Evolutionary conservation across 2,113 vertebrate species (phyloP).

Genomic region (Sceloporus tristichus): DNA sequence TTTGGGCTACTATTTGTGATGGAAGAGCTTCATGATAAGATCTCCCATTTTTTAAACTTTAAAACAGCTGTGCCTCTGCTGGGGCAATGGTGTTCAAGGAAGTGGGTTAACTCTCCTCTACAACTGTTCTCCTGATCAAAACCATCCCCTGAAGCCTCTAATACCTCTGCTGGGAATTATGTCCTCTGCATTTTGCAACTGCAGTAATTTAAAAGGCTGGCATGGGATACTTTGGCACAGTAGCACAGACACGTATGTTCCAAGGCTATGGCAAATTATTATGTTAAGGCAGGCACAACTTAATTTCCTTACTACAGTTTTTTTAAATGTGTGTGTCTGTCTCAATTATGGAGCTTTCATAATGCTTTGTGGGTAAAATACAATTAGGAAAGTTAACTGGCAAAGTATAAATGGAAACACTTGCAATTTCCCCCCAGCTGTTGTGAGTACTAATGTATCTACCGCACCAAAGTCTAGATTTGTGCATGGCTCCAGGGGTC

Average conservation of each 20-base stretch:
- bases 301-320: slow-evolving; percentile 38
- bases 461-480: slow-evolving; percentile 72
- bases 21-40: background rate
- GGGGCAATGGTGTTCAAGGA: no score
- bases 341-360: slow-evolving; percentile 48
- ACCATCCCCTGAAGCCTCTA: background rate
- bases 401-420: slow-evolving; percentile 60
- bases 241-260: background rate
- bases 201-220: background rate
- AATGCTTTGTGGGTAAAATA: slow-evolving; percentile 49
- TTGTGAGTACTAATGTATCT: slow-evolving; percentile 70
- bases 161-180: background rate
- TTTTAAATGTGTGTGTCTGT: slow-evolving; percentile 41
- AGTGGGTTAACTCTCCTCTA: background rate
- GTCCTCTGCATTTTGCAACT: background rate
- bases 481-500: slow-evolving; percentile 79
- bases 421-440: slow-evolving; percentile 78
- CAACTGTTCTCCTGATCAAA: background rate
- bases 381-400: slow-evolving; percentile 53
- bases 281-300: slow-evolving; percentile 16
- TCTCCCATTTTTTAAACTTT: background rate
- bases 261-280: slow-evolving; percentile 31
- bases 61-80: background rate
- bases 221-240: background rate
- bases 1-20: no score